A percentile compares a stretch with the other conserved stretches of the same genome.
Evolutionary conservation across 2,888 invertebrate species (phyloP).

Genomic region (Erannis defoliaria): DNA sequence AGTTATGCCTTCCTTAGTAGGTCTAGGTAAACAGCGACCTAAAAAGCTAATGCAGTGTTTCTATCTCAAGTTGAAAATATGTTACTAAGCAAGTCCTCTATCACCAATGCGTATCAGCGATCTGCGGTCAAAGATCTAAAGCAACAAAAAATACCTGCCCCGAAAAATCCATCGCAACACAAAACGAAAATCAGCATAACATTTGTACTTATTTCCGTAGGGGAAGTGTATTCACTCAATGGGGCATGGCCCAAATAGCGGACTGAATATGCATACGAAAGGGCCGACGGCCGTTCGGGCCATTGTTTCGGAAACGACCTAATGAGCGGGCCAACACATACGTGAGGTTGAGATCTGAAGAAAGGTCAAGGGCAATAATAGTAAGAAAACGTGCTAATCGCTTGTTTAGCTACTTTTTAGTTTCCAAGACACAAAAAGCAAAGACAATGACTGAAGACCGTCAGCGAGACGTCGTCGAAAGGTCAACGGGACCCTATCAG

Average conservation of each 20-base stretch:
- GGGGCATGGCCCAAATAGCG: conserved; percentile 38
- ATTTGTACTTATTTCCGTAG: conserved; percentile 19
- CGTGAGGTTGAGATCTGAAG: conserved; percentile 19
- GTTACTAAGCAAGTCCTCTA: too few relatives aligned
- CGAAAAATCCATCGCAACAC: conserved; percentile 1
- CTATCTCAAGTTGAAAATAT: too few relatives aligned
- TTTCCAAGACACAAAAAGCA: too few relatives aligned
- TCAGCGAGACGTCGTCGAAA: too few relatives aligned
- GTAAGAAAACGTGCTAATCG: neutral
- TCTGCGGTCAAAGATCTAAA: too few relatives aligned
- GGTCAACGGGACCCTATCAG: too few relatives aligned
- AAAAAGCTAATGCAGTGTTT: too few relatives aligned
- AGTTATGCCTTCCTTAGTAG: too few relatives aligned
- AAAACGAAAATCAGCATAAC: conserved; percentile 7
- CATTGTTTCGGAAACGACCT: conserved; percentile 35
- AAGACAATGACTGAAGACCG: too few relatives aligned
- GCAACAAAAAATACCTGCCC: too few relatives aligned
- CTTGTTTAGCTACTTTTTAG: neutral
- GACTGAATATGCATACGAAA: conserved; percentile 41
- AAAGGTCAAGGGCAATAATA: conserved; percentile 19
- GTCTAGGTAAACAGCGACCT: too few relatives aligned
- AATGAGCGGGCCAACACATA: conserved; percentile 22
- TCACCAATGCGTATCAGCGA: too few relatives aligned
- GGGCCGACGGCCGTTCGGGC: conserved; percentile 27
- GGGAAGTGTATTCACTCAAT: conserved; percentile 30